Evolutionary conservation across 2,888 invertebrate genomes (phyloP), one percentile per base, ranked within the genome.

Genomic region (Acleris sparsana): DNA sequence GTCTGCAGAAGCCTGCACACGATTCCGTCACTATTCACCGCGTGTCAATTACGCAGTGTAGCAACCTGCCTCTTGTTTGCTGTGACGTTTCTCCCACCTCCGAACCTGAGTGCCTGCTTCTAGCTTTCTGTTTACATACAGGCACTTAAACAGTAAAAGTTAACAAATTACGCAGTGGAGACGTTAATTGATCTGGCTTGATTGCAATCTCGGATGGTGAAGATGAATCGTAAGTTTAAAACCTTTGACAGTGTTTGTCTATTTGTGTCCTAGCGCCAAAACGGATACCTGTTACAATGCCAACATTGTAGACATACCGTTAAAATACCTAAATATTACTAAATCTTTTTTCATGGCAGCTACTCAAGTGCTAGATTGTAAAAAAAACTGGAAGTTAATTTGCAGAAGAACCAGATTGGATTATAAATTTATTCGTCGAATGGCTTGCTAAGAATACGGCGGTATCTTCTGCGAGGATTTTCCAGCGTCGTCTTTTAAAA

Each of bases 401-500:
- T 46, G 17, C 17, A n/a, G n/a, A 16, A 46, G 6, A 17, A 16
- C 46, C 17, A 46, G 46, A n/a, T 46, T n/a, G 17, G 16, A 16
- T 46, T n/a, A 46, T 17, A 16, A 46, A 46, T 46, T n/a, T 44
- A 44, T n/a, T n/a, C 16, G 46, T 46, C 46, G n/a, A 16, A 11
- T 43, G 59, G 59, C 5, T 17, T 48, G 55, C 53, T 60, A 29
- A 55, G 29, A 56, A 44, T n/a, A 29, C 46, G 53, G 33, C 49
- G 39, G 25, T 60, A 60, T 55, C 55, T 51, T 22, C 6, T 17
- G 39, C 33, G 49, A 49, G 33, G 13, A 20, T 55, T 55, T 55
- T 48, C 48, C 44, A 60, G 59, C 60, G 46, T 22, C 60, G 55
- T 29, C 44, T 56, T 61, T 43, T 39, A 65, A 65, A 65, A 65